These are phyloP conservation scores for Cirrhinus molitorella DNA, from an alignment of 2,797 vertebrate genomes.

Conservation along the genomic window DNA sequence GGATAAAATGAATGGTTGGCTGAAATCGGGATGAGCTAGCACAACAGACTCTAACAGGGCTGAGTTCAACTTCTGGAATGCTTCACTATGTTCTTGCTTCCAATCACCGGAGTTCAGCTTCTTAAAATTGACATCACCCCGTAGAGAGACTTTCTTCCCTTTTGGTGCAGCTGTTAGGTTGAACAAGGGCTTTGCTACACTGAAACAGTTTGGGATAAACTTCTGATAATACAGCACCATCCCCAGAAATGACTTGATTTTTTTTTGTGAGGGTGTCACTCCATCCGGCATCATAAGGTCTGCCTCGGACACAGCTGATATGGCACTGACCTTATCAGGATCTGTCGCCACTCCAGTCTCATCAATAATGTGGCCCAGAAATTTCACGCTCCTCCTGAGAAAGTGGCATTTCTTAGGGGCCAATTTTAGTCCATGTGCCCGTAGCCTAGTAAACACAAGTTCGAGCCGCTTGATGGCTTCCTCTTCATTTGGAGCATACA, in stretches of 20 bases:
- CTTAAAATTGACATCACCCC: neutral
- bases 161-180: conserved; percentile 5
- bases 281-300: conserved; percentile 27
- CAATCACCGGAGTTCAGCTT: conserved; percentile 8
- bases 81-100: neutral
- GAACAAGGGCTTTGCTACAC: conserved; percentile 25
- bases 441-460: conserved; percentile 36
- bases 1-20: conserved; percentile 11
- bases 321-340: neutral
- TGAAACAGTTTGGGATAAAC: conserved; percentile 34
- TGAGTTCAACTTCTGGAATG: neutral
- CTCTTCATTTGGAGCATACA: conserved; percentile 34
- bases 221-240: conserved; percentile 43
- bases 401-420: conserved; percentile 29
- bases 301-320: neutral
- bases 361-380: conserved; percentile 35
- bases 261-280: neutral
- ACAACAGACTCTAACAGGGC: neutral
- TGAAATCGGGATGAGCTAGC: conserved; percentile 36
- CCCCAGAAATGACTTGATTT: conserved; percentile 28
- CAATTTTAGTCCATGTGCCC: conserved; percentile 32
- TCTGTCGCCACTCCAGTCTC: neutral
- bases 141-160: neutral
- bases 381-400: conserved; percentile 10
- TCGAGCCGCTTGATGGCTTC: conserved; percentile 3